Evolutionary conservation across 2,113 vertebrate genomes (phyloP).

Genomic region (Microcebus murinus): DNA sequence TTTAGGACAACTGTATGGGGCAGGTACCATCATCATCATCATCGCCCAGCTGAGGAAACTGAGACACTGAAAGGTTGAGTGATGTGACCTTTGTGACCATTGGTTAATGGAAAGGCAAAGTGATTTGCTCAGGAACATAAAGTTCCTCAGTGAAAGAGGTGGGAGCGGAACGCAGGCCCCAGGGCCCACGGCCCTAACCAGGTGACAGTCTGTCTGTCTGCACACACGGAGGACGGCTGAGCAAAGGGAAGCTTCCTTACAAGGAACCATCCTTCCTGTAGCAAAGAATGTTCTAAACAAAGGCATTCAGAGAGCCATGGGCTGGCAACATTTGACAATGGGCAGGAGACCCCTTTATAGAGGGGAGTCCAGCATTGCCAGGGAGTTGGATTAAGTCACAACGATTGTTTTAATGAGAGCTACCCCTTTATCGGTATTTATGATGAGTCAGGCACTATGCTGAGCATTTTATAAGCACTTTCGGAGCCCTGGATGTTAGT

Average conservation of each 20-base stretch:
- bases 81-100: neutral
- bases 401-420: neutral
- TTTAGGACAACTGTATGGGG: neutral
- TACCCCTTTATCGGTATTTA: neutral
- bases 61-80: neutral
- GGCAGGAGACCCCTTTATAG: neutral
- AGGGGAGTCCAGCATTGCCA: neutral
- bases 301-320: neutral
- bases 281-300: neutral
- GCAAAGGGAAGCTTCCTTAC: neutral
- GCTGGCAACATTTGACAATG: neutral
- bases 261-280: neutral
- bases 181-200: neutral
- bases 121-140: neutral
- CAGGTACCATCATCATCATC: too few relatives aligned
- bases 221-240: neutral
- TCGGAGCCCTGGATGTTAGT: neutral
- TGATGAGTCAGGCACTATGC: neutral
- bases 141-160: neutral
- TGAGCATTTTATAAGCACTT: neutral
- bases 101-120: neutral
- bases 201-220: rapidly evolving
- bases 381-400: neutral
- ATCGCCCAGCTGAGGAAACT: neutral
- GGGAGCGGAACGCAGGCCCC: neutral